A percentile compares a stretch with the other conserved stretches of the same genome.
phyloP scores from a whole-genome alignment of 1,140 invertebrate genomes.

The Drosophila cardini region DNA sequence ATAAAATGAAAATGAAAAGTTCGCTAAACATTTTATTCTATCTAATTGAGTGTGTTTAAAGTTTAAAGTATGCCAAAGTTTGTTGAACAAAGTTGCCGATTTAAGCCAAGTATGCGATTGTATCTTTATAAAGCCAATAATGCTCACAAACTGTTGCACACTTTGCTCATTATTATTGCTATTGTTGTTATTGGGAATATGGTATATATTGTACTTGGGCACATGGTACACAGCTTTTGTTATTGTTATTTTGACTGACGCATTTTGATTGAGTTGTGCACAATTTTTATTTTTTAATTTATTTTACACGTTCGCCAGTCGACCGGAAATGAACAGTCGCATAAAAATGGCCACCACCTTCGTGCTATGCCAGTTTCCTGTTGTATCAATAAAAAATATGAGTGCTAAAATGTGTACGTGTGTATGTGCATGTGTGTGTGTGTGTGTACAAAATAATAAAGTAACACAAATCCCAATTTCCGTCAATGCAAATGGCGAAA shows the following conservation, averaged over 20 bases:
- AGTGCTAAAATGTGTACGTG: not conserved
- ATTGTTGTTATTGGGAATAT: not conserved
- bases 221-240: slow-evolving; percentile 9
- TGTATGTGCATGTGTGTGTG: not conserved
- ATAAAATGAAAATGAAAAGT: slow-evolving; percentile 39
- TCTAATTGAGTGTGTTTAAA: slow-evolving; percentile 83
- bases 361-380: slow-evolving; percentile 28
- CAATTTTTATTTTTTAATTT: slow-evolving; percentile 62
- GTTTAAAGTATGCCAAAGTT: slow-evolving; percentile 80
- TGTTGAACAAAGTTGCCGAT: slow-evolving; percentile 51
- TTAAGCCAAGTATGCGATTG: slow-evolving; percentile 45
- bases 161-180: slow-evolving; percentile 12
- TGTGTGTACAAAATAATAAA: slow-evolving; percentile 66
- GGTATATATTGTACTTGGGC: slow-evolving; percentile 17
- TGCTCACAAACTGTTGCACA: slow-evolving; percentile 63
- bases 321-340: slow-evolving; percentile 57
- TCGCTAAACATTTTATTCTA: slow-evolving; percentile 82
- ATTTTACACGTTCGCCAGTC: slow-evolving; percentile 51
- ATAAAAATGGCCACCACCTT: slow-evolving; percentile 57
- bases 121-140: slow-evolving; percentile 47
- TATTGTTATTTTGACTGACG: slow-evolving; percentile 62
- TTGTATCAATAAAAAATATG: slow-evolving; percentile 58
- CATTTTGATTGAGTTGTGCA: slow-evolving; percentile 68
- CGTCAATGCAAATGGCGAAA: slow-evolving; percentile 59
- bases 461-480: slow-evolving; percentile 77